These are phyloP conservation scores for Sesia bembeciformis DNA, from an alignment of 2,888 invertebrate genomes.

Conservation along the genomic window DNA sequence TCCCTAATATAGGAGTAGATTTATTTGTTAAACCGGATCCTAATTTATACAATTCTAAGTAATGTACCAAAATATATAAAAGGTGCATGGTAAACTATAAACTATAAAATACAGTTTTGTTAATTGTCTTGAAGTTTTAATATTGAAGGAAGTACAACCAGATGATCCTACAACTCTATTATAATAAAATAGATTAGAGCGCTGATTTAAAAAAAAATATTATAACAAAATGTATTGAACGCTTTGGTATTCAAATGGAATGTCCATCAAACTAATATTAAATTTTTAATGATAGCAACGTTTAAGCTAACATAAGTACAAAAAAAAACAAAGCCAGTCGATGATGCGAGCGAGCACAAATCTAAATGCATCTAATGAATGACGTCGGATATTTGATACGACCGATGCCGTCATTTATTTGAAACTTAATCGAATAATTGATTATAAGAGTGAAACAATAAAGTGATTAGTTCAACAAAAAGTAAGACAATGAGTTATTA, in stretches of 20 bases:
- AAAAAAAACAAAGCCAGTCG: slow-evolving; percentile 26
- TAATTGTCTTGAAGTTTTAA: no score
- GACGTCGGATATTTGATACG: slow-evolving; percentile 49
- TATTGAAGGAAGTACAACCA: no score
- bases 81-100: no score
- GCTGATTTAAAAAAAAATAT: no score
- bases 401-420: slow-evolving; percentile 55
- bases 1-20: no score
- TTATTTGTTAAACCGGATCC: no score
- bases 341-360: slow-evolving; percentile 26
- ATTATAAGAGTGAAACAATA: slow-evolving; percentile 70
- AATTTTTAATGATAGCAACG: slow-evolving; percentile 27
- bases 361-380: slow-evolving; percentile 46
- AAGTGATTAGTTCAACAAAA: slow-evolving; percentile 73
- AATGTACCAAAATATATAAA: no score
- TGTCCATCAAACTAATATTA: slow-evolving; percentile 20
- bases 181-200: no score
- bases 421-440: slow-evolving; percentile 71
- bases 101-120: no score
- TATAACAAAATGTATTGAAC: no score
- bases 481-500: slow-evolving; percentile 72
- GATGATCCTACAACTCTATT: no score
- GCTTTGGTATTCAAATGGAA: slow-evolving; percentile 18
- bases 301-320: slow-evolving; percentile 16
- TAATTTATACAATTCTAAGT: no score